These are phyloP conservation scores for Muraenolepis orangiensis DNA, from an alignment of 2,797 vertebrate species.

Conservation along the genomic window DNA sequence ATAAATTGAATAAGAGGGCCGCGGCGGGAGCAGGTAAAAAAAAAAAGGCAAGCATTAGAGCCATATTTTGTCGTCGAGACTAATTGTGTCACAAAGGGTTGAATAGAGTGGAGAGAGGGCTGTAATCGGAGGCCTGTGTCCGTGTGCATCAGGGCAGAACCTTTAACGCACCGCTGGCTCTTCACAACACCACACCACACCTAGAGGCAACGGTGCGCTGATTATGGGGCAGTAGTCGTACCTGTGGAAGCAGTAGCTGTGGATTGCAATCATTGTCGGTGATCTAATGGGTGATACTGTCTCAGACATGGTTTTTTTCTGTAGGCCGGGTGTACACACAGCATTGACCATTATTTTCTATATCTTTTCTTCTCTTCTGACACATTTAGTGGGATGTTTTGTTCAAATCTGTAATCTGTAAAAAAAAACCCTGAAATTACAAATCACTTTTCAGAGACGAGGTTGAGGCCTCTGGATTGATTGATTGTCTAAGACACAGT, in stretches of 20 bases:
- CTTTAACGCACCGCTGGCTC: conserved; percentile 55
- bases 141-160: conserved; percentile 63
- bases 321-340: neutral
- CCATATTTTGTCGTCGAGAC: conserved; percentile 58
- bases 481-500: neutral
- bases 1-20: conserved; percentile 65
- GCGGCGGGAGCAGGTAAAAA: conserved; percentile 63
- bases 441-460: neutral
- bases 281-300: conserved; percentile 15
- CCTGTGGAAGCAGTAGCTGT: conserved; percentile 14
- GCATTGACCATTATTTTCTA: neutral
- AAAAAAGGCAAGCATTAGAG: conserved; percentile 60
- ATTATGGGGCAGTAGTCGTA: conserved; percentile 37
- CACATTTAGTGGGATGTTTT: neutral
- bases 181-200: neutral
- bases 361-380: too few species aligned
- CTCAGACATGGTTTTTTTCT: neutral
- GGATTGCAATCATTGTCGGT: conserved; percentile 33
- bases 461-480: neutral
- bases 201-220: conserved; percentile 26
- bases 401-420: neutral
- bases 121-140: conserved; percentile 63
- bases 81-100: conserved; percentile 65
- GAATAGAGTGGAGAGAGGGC: conserved; percentile 48
- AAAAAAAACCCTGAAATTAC: neutral